Percentiles rank a stretch among this genome's conserved stretches.
These are phyloP conservation scores for Cyanoramphus novaezelandiae DNA, from an alignment of 2,113 vertebrate species.

Conservation along the genomic window DNA sequence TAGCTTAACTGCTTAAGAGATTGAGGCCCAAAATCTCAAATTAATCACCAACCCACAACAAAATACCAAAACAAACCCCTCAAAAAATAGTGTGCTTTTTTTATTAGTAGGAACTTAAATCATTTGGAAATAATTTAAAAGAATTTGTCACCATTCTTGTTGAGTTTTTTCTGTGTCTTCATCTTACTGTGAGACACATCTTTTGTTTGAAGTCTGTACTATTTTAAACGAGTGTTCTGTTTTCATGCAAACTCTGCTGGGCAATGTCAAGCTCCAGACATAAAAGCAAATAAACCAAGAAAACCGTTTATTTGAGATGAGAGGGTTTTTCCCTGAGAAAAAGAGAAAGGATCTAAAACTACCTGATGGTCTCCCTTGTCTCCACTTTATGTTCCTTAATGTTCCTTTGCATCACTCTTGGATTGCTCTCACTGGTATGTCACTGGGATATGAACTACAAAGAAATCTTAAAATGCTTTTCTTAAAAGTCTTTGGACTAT, in stretches of 20 bases:
- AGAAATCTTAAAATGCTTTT: not conserved
- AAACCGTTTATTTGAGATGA: not conserved
- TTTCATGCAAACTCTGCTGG: not conserved
- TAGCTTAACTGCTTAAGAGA: not conserved
- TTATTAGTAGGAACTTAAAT: not conserved
- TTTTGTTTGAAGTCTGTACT: constrained; percentile 2
- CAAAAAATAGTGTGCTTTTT: not conserved
- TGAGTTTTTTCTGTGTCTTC: not conserved
- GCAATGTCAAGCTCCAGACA: constrained; percentile 1
- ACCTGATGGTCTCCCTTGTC: not conserved
- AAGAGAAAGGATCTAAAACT: not conserved
- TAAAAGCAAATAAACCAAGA: constrained; percentile 42
- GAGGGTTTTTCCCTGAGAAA: not conserved
- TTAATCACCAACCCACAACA: not conserved
- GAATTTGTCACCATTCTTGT: not conserved
- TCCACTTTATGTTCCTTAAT: not conserved
- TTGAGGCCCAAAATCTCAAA: not conserved
- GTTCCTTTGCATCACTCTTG: not conserved
- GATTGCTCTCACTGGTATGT: not conserved
- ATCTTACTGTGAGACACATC: not conserved
- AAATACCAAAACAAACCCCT: not conserved
- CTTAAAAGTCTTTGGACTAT: not conserved
- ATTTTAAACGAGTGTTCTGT: not conserved
- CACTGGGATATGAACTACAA: not conserved
- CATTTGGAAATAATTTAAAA: not conserved